A percentile compares a stretch with the other conserved stretches of the same genome.
Conservation (phyloP, 2,113 vertebrate genomes). For the Notarius lentiginosus region DNA sequence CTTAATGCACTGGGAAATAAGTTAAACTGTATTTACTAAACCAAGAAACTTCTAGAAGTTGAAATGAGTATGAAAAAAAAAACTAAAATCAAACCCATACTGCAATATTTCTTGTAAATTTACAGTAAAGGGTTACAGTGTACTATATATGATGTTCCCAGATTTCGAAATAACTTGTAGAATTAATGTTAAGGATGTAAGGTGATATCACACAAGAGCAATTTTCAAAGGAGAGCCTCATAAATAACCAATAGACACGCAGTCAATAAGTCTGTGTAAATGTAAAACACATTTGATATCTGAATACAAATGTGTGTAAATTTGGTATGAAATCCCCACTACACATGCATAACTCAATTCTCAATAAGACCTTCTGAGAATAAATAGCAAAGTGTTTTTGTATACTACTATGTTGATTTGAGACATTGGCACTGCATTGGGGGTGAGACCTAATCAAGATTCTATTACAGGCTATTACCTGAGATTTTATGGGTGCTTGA, state of each 20-base stretch:
- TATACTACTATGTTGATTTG: not conserved
- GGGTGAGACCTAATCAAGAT: not conserved
- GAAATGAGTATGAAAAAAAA: no score
- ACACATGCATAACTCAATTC: conserved; percentile 11
- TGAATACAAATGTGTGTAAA: not conserved
- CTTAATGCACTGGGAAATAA: no score
- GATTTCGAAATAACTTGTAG: not conserved
- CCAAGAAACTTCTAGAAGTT: no score
- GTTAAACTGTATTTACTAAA: no score
- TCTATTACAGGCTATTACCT: conserved; percentile 15
- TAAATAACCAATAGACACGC: not conserved
- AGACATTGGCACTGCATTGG: not conserved
- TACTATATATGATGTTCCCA: no score
- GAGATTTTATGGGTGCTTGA: conserved; percentile 23
- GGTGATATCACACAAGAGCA: not conserved
- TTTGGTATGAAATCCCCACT: not conserved
- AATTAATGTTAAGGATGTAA: not conserved
- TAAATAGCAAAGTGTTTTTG: not conserved
- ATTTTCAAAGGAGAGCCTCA: not conserved
- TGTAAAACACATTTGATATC: no score
- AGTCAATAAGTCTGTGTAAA: not conserved
- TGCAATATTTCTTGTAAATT: no score
- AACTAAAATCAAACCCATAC: no score
- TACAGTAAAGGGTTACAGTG: no score
- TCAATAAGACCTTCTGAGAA: not conserved